Evolutionary conservation across 2,888 invertebrate species (phyloP), one percentile per base, ranked within the genome.

Genomic region (Plutella xylostella): DNA sequence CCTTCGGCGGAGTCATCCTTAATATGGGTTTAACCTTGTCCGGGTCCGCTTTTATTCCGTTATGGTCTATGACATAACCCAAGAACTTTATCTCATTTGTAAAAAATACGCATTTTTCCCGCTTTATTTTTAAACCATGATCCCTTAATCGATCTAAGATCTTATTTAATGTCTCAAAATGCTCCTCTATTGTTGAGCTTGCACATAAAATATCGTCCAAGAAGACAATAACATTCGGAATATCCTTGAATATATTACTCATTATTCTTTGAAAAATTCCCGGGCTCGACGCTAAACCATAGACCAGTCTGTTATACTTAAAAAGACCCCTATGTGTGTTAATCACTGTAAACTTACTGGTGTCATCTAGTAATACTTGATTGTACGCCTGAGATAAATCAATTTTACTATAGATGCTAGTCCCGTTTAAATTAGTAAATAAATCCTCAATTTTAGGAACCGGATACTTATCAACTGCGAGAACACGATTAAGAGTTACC

Each of bases 361-460:
- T 15, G 3, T 33, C 15, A 4, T 33, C 33, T 15, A 33, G 15
- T 15, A 14, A n/a, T 7, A 33, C 6, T 33, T 33, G 33, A 33
- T 33, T 33, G 6, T 11, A 33, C n/a, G 33, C 33, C 15, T 33
- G 33, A 7, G 33, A 7, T 15, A 33, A 15, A 15, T 33, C 33
- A 15, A n/a, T 15, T 19, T 20, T 21, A n/a, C 20, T 20, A 17
- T 22, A 21, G 14, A n/a, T 14, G 12, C 14, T 11, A 33, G n/a
- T 33, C 7, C 5, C 14, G 33, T 15, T 14, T 33, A 33, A 33
- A 3, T 14, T 33, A n/a, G 33, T 14, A 11, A 40, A 28, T 14
- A 40, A 15, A 15, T 40, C 40, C 11, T 40, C 40, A 6, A 40
- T 25, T 15, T 40, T 40, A 4, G 40, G 40, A 14, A 40, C 25